Evolutionary conservation across 2,797 vertebrate genomes (phyloP).

Genomic region (Gymnopithys bicolor): DNA sequence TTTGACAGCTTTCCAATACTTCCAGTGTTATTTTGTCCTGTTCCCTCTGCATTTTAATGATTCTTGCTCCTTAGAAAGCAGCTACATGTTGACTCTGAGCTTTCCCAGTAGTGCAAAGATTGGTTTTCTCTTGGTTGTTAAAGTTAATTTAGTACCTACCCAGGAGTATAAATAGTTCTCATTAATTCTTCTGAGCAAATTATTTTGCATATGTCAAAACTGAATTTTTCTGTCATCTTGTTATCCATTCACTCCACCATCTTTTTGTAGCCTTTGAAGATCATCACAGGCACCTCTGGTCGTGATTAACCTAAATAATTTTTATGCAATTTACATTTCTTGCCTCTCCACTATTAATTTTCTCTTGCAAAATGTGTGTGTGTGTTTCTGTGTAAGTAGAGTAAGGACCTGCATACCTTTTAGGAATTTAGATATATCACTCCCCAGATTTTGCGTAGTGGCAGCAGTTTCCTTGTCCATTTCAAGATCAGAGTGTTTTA

Average conservation of each 20-base stretch:
- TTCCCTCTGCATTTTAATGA: not conserved
- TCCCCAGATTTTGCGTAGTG: not conserved
- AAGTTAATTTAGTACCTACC: not conserved
- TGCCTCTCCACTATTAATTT: not conserved
- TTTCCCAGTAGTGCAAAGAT: not conserved
- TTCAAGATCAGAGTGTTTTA: not conserved
- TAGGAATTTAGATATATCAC: not conserved
- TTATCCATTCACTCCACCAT: not conserved
- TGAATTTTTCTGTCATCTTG: not conserved
- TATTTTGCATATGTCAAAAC: not conserved
- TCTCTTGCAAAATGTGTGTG: not conserved
- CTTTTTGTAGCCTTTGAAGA: not conserved
- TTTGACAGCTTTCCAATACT: not conserved
- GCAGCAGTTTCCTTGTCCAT: not conserved
- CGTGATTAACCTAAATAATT: not conserved
- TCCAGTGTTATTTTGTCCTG: not conserved
- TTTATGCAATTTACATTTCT: not conserved
- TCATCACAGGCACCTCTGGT: not conserved
- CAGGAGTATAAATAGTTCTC: not conserved
- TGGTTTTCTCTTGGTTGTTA: not conserved
- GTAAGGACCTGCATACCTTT: not conserved
- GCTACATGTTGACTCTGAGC: not conserved
- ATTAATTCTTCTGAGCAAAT: not conserved
- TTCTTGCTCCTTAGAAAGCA: not conserved
- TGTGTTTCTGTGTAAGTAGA: not conserved